A percentile compares a stretch with the other conserved stretches of the same genome.
These are phyloP conservation scores for Pseudorectes ferrugineus DNA, from an alignment of 2,113 vertebrate genomes.

Conservation along the genomic window DNA sequence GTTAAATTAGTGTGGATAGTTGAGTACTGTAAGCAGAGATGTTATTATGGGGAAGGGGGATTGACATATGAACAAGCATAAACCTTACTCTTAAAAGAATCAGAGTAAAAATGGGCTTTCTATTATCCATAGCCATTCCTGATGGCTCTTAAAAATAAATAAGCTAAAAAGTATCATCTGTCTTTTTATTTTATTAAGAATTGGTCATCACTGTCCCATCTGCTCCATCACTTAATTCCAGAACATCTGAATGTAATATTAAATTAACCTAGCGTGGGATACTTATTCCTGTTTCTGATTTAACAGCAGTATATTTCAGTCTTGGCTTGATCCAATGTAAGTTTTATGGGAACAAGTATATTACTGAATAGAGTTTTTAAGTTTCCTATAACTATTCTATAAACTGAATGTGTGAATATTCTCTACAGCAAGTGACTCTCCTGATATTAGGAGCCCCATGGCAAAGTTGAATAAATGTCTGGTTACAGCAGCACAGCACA, in stretches of 20 bases:
- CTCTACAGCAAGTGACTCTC: not conserved
- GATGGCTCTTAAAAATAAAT: slow-evolving; percentile 29
- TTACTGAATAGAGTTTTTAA: not conserved
- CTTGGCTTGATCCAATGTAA: not conserved
- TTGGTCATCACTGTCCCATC: slow-evolving; percentile 55
- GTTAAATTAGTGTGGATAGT: not conserved
- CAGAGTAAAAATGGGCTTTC: not conserved
- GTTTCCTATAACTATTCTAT: not conserved
- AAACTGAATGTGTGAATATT: not conserved
- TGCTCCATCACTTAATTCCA: slow-evolving; percentile 38
- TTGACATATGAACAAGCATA: slow-evolving; percentile 13
- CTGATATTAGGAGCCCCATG: not conserved
- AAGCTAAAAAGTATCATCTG: slow-evolving; percentile 36
- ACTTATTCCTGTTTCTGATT: slow-evolving; percentile 49
- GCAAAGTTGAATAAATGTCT: not conserved
- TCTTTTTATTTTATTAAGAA: slow-evolving; percentile 52
- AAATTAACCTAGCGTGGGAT: slow-evolving; percentile 62
- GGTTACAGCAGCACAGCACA: not conserved
- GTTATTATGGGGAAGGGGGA: not conserved
- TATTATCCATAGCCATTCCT: slow-evolving; percentile 6
- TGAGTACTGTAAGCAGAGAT: not conserved
- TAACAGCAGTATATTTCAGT: slow-evolving; percentile 35
- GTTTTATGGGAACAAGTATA: slow-evolving; percentile 15
- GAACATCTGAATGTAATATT: slow-evolving; percentile 68
- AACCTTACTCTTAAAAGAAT: not conserved